These are phyloP conservation scores for Chrysogorgia sp. DNA, from an alignment of 92 coral and sea anemone genomes.

Conservation along the genomic window DNA sequence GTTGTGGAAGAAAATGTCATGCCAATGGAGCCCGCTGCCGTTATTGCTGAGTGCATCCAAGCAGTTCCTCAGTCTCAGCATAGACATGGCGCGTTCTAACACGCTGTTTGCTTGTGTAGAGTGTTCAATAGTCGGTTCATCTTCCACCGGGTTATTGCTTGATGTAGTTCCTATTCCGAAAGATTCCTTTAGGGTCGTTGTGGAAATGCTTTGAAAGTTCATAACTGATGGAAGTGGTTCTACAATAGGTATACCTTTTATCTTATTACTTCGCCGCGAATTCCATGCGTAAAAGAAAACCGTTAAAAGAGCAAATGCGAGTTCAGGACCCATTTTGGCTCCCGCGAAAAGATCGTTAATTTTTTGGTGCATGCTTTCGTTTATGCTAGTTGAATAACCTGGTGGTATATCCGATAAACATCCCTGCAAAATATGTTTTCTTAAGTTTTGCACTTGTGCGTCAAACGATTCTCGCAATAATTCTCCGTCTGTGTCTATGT, in stretches of 20 bases:
- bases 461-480: constrained; percentile 49
- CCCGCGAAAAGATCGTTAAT: constrained; percentile 59
- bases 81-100: constrained; percentile 32
- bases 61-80: constrained; percentile 13
- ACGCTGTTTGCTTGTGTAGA: background rate
- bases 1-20: constrained; percentile 29
- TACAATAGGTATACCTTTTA: constrained; percentile 48
- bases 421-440: constrained; percentile 50
- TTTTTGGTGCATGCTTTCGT: constrained; percentile 59
- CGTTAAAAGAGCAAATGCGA: constrained; percentile 56
- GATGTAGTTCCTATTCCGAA: constrained; percentile 21
- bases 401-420: constrained; percentile 60
- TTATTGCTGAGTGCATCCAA: constrained; percentile 20
- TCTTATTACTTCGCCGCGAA: constrained; percentile 47
- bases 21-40: constrained; percentile 11
- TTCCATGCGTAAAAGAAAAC: constrained; percentile 65
- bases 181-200: background rate
- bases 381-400: constrained; percentile 55
- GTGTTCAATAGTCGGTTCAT: background rate
- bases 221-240: background rate
- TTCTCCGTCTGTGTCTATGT: constrained; percentile 37
- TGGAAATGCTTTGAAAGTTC: background rate
- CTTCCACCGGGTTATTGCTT: constrained; percentile 4
- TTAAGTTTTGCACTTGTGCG: constrained; percentile 33
- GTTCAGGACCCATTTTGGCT: constrained; percentile 67